These are phyloP conservation scores for Pachyuromys duprasi DNA, from an alignment of 2,797 vertebrate genomes.

Conservation along the genomic window DNA sequence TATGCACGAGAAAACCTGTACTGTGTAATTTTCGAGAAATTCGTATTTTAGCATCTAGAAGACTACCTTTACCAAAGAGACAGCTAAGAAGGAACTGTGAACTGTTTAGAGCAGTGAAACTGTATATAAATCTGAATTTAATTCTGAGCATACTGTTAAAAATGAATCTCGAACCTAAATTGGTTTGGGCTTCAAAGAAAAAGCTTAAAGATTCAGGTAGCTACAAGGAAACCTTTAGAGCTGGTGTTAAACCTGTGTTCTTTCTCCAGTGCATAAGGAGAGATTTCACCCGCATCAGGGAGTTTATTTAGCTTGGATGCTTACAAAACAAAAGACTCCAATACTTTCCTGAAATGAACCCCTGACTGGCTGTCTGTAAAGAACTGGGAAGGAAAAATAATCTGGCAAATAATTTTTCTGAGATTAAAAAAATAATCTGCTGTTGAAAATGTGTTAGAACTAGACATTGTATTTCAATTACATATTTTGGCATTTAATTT, in stretches of 20 bases:
- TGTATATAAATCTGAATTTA: neutral
- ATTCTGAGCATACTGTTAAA: neutral
- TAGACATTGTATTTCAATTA: constrained; percentile 10
- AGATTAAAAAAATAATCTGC: neutral
- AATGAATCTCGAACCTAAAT: constrained; percentile 6
- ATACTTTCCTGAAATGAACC: neutral
- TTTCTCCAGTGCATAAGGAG: neutral
- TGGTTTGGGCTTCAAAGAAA: constrained; percentile 29
- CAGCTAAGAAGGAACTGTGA: neutral
- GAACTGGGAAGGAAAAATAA: neutral
- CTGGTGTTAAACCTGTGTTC: neutral
- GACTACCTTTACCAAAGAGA: neutral
- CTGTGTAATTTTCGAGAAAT: neutral
- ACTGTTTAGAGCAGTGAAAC: neutral
- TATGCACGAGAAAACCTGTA: neutral
- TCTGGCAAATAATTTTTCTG: neutral
- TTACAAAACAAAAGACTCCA: constrained; percentile 28
- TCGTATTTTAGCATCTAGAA: neutral
- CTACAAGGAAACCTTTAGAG: neutral
- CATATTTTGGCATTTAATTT: constrained; percentile 1
- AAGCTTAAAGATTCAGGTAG: neutral
- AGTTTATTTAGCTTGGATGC: constrained; percentile 5
- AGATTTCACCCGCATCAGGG: neutral
- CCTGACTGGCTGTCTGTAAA: neutral
- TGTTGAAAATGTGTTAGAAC: neutral